Percentiles rank a stretch among this genome's conserved stretches.
Conservation (phyloP, 2,888 invertebrate species). For the Prostheceraeus crozeri region DNA sequence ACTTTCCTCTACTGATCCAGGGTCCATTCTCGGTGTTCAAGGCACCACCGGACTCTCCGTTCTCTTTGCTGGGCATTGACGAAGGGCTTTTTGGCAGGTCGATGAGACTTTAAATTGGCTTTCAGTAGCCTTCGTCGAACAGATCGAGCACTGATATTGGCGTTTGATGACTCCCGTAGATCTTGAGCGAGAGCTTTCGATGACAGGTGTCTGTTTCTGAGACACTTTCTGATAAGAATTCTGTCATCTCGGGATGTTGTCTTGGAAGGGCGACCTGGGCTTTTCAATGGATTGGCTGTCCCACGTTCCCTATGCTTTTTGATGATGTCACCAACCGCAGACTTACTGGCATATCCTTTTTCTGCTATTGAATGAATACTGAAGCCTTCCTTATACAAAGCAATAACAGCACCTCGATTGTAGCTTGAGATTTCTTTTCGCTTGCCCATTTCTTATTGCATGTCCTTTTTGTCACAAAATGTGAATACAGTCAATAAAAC, state of each 20-base stretch:
- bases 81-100: conserved; percentile 19
- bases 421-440: neutral
- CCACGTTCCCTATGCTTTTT: neutral
- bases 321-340: conserved; percentile 18
- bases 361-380: conserved; percentile 1
- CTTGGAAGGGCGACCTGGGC: conserved; percentile 23
- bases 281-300: conserved; percentile 16
- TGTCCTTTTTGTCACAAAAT: too few relatives aligned
- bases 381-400: conserved; percentile 13
- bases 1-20: conserved; percentile 15
- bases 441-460: too few relatives aligned
- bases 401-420: conserved; percentile 11
- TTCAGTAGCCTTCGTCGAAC: conserved; percentile 13
- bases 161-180: neutral
- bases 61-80: neutral
- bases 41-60: conserved; percentile 18
- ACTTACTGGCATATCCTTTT: conserved; percentile 21
- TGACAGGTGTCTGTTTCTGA: conserved; percentile 10
- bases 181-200: conserved; percentile 6
- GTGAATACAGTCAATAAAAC: too few relatives aligned
- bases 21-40: conserved; percentile 5
- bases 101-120: conserved; percentile 13
- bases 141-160: conserved; percentile 22
- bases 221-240: conserved; percentile 10
- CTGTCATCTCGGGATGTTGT: conserved; percentile 11